A percentile compares a stretch with the other conserved stretches of the same genome.
phyloP scores from a whole-genome alignment of 2,113 vertebrate genomes.

The Varanus komodoensis region DNA sequence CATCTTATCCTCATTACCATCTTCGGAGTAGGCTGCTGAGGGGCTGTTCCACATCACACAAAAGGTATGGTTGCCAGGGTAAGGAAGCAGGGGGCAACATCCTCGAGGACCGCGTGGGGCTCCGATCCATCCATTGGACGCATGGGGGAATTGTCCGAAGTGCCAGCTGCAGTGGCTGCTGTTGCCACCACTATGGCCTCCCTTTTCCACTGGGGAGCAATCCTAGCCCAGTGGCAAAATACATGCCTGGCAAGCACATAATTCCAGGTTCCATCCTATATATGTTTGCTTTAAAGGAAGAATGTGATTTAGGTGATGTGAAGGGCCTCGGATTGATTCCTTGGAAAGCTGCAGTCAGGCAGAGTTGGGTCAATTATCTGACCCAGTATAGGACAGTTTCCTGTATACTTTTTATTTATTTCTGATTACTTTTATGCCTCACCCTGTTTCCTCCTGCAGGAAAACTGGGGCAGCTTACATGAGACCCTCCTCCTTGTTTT shows the following conservation, averaged over 20 bases:
- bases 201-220: background rate
- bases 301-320: background rate
- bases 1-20: conserved; percentile 46
- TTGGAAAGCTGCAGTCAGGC: background rate
- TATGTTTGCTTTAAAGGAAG: background rate
- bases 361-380: background rate
- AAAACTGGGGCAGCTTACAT: too few relatives aligned
- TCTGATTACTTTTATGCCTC: too few relatives aligned
- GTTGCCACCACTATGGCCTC: background rate
- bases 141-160: background rate
- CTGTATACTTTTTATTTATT: too few relatives aligned
- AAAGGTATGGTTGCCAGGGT: background rate
- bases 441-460: too few relatives aligned
- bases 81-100: too few relatives aligned
- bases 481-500: too few relatives aligned
- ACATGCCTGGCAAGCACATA: background rate
- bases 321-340: background rate
- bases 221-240: background rate
- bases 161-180: background rate
- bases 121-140: background rate
- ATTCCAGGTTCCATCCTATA: background rate
- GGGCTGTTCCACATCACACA: background rate
- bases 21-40: background rate
- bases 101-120: background rate
- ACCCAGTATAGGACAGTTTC: too few relatives aligned